Percentiles rank a stretch among this genome's conserved stretches.
phyloP scores from a whole-genome alignment of 2,113 vertebrate species.

The Meriones unguiculatus region DNA sequence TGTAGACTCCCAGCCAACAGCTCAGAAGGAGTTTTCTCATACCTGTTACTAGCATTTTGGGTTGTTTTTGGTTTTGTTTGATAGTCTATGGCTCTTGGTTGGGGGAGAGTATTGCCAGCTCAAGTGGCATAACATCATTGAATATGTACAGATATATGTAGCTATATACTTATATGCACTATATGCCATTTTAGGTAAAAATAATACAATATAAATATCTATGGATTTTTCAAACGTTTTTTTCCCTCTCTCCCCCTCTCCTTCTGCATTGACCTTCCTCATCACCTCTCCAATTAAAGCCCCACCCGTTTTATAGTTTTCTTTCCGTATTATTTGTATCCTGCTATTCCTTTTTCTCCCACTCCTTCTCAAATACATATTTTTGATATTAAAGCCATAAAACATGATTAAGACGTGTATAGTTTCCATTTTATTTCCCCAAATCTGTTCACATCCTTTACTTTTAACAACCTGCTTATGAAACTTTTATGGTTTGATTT shows the following conservation, averaged over 20 bases:
- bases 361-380: not conserved
- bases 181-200: not conserved
- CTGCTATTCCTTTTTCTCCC: not conserved
- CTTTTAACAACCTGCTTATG: not conserved
- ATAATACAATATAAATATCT: not conserved
- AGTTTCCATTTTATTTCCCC: not conserved
- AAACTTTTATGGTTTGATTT: constrained; percentile 33
- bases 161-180: not conserved
- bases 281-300: not conserved
- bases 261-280: not conserved
- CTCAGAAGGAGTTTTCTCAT: not conserved
- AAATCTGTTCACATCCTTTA: not conserved
- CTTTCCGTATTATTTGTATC: not conserved
- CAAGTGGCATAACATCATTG: not conserved
- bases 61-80: not conserved
- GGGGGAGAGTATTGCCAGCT: not conserved
- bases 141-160: not conserved
- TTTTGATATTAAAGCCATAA: constrained; percentile 19
- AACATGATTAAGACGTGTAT: not conserved
- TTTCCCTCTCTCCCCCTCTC: not conserved
- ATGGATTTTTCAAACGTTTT: not conserved
- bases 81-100: not conserved
- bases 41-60: not conserved
- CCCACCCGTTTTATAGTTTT: not conserved
- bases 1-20: not conserved